Evolutionary conservation across 1,140 invertebrate genomes (phyloP), one percentile per base, ranked within the genome.

Genomic region (Drosophila suzukii): DNA sequence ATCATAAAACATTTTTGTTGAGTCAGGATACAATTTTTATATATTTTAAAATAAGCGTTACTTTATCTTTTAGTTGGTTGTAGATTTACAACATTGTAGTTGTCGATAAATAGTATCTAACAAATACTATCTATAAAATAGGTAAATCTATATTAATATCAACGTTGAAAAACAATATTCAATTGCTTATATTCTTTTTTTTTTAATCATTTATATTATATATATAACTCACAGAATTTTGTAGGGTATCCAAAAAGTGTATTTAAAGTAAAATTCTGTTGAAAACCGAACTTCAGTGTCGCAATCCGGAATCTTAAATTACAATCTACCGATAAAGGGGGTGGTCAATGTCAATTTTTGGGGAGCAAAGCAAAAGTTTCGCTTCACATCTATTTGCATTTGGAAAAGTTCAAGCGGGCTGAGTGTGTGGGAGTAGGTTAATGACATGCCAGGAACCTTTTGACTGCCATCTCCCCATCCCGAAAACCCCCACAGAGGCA

Each of bases 281-380:
- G 12, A n/a, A 32, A 30, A 47, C 20, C 53, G 30, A 50, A 32
- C 8, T 38, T 34, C 44, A 46, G 11, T 36, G 36, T 39, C 10
- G 34, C 13, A 15, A 5, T 20, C 38, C 27, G 30, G 72, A 66
- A 67, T 75, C 73, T 67, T 71, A 78, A 86, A 82, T 88, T 78
- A 75, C 75, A 68, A 75, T 78, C 61, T 66, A 39, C 50, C 60
- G 30, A 72, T 34, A 50, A 15, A 24, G 20, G 41, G 47, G 71
- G 49, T 67, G 78, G 75, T 86, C 81, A 85, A 68, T 73, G 81
- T 59, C 75, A 67, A 80, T 68, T 77, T 61, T 51, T 39, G 36
- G 27, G 50, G 50, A 77, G 46, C 38, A 36, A 61, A 46, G 56
- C 36, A 54, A 79, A 88, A 88, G 79, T 88, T 88, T 74, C 65